Evolutionary conservation across 2,797 vertebrate genomes (phyloP).

Genomic region (Columba guinea): DNA sequence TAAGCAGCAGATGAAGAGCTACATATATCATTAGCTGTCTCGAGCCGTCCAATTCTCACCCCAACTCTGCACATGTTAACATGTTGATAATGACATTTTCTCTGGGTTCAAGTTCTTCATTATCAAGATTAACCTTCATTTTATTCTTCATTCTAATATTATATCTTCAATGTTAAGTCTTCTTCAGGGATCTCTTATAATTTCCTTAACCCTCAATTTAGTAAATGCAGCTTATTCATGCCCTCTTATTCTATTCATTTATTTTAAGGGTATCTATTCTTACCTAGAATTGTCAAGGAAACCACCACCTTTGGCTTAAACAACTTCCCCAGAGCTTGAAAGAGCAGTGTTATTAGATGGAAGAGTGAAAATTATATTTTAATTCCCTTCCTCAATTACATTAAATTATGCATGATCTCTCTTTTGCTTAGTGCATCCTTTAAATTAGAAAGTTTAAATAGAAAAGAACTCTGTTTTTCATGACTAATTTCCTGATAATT

Average conservation of each 20-base stretch:
- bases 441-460: constrained; percentile 46
- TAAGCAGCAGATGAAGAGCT: not conserved
- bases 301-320: constrained; percentile 1
- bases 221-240: constrained; percentile 1
- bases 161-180: not conserved
- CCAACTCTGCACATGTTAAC: constrained; percentile 5
- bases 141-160: constrained; percentile 18
- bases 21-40: not conserved
- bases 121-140: constrained; percentile 42
- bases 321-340: not conserved
- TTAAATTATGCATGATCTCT: constrained; percentile 54
- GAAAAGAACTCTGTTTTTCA: constrained; percentile 14
- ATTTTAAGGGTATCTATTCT: not conserved
- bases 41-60: not conserved
- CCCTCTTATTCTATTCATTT: not conserved
- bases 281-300: constrained; percentile 22
- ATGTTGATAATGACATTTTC: constrained; percentile 19
- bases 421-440: constrained; percentile 31
- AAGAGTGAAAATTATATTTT: constrained; percentile 26
- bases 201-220: not conserved
- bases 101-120: not conserved
- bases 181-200: not conserved
- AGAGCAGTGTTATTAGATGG: constrained; percentile 3
- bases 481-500: constrained; percentile 43
- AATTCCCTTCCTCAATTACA: constrained; percentile 41